These are phyloP conservation scores for Falcaria lacertinaria DNA, from an alignment of 2,888 invertebrate genomes.

Conservation along the genomic window DNA sequence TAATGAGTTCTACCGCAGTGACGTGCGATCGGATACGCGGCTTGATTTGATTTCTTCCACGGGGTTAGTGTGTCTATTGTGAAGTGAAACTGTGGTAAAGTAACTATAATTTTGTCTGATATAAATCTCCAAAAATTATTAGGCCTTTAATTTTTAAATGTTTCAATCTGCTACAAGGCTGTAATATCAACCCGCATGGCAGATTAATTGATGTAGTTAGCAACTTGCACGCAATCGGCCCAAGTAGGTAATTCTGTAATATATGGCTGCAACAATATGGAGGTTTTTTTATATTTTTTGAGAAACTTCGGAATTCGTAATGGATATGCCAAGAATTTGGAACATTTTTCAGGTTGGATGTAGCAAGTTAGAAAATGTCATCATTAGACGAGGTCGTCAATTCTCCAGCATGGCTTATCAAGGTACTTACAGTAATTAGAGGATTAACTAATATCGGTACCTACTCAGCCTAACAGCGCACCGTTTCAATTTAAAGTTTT, in stretches of 20 bases:
- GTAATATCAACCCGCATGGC: background rate
- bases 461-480: too few relatives aligned
- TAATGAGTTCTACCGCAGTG: constrained; percentile 32
- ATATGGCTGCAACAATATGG: background rate
- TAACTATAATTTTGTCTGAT: background rate
- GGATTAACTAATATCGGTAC: background rate
- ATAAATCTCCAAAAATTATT: background rate
- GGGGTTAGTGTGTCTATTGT: constrained; percentile 44
- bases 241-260: background rate
- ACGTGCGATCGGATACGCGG: constrained; percentile 27
- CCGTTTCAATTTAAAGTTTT: too few relatives aligned
- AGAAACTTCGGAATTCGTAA: background rate
- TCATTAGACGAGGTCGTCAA: constrained; percentile 73
- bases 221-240: background rate
- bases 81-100: constrained; percentile 3
- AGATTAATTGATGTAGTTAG: background rate
- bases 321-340: constrained; percentile 2
- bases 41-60: constrained; percentile 29
- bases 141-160: background rate
- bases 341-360: constrained; percentile 40
- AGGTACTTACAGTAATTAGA: constrained; percentile 48
- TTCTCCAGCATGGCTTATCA: constrained; percentile 72
- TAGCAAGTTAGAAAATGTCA: constrained; percentile 44
- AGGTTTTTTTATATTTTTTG: background rate
- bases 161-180: background rate